These are phyloP conservation scores for Heterodera filipjevi DNA, from an alignment of 2,888 invertebrate genomes.

Conservation along the genomic window DNA sequence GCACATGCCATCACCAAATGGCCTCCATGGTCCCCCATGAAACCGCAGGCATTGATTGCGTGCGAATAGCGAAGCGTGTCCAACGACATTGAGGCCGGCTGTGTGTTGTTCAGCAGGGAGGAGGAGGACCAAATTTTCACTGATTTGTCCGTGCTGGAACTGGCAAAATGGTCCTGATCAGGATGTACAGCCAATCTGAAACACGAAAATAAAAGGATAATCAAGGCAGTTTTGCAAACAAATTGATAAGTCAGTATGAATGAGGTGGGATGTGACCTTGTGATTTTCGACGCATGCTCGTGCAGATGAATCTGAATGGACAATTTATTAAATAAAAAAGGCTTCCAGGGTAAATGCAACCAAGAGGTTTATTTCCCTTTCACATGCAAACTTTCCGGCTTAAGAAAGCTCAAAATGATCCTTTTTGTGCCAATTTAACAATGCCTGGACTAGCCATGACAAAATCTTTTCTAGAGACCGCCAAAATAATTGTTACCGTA, in stretches of 20 bases:
- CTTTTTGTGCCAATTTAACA: too few species aligned
- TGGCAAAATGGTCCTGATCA: conserved; percentile 48
- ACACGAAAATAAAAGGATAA: neutral
- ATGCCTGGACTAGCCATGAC: too few species aligned
- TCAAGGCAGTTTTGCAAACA: neutral
- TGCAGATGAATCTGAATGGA: conserved; percentile 50
- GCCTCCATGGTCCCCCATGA: conserved; percentile 39
- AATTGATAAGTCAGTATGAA: neutral
- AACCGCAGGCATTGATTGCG: conserved; percentile 43
- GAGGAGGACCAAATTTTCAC: conserved; percentile 50
- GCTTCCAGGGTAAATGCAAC: too few species aligned
- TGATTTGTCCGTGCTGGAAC: conserved; percentile 49
- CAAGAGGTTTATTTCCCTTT: too few species aligned
- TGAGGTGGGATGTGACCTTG: conserved; percentile 21
- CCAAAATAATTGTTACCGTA: too few species aligned
- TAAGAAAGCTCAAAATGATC: too few species aligned
- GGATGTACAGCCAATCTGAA: conserved; percentile 48
- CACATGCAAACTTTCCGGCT: too few species aligned
- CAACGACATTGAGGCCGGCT: conserved; percentile 42
- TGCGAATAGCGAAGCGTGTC: conserved; percentile 37
- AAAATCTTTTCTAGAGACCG: too few species aligned
- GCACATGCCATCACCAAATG: conserved; percentile 42
- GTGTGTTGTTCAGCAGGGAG: conserved; percentile 46
- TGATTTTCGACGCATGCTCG: conserved; percentile 49
- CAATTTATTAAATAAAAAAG: too few species aligned